Conservation (phyloP, 2,888 invertebrate species). For the Amorpha juglandis region DNA sequence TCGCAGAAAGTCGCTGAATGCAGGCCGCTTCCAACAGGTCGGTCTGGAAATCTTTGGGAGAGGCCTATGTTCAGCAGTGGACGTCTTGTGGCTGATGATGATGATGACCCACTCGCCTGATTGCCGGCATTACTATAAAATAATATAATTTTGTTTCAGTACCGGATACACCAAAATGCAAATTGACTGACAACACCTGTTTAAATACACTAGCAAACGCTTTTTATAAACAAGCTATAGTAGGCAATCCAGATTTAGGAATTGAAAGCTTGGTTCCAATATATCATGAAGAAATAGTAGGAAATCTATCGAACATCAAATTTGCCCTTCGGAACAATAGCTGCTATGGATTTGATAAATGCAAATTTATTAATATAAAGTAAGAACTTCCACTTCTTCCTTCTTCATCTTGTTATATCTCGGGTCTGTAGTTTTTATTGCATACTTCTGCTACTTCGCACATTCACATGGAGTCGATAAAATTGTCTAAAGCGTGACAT, state of each 20-base stretch:
- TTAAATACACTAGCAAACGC: not conserved
- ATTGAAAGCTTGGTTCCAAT: constrained; percentile 10
- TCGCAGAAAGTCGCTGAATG: too few species aligned
- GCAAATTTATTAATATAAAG: not conserved
- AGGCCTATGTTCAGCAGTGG: too few species aligned
- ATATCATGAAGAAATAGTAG: constrained; percentile 11
- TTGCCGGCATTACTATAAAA: not conserved
- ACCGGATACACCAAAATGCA: constrained; percentile 7
- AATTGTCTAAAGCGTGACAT: too few species aligned
- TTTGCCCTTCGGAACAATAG: not conserved
- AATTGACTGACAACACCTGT: constrained; percentile 15
- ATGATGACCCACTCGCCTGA: too few species aligned
- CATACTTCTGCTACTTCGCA: too few species aligned
- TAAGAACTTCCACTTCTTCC: constrained; percentile 4
- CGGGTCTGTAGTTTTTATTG: too few species aligned
- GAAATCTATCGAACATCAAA: constrained; percentile 15
- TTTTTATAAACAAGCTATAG: not conserved
- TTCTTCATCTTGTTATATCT: not conserved
- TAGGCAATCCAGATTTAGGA: constrained; percentile 8
- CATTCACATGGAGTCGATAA: too few species aligned
- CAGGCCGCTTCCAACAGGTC: too few species aligned
- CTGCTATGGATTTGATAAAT: constrained; percentile 4
- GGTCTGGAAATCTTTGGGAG: too few species aligned
- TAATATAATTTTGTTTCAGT: not conserved
- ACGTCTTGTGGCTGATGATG: too few species aligned